Conservation (phyloP, 2,797 vertebrate species). For the Neosilurus hyrtlii region DNA sequence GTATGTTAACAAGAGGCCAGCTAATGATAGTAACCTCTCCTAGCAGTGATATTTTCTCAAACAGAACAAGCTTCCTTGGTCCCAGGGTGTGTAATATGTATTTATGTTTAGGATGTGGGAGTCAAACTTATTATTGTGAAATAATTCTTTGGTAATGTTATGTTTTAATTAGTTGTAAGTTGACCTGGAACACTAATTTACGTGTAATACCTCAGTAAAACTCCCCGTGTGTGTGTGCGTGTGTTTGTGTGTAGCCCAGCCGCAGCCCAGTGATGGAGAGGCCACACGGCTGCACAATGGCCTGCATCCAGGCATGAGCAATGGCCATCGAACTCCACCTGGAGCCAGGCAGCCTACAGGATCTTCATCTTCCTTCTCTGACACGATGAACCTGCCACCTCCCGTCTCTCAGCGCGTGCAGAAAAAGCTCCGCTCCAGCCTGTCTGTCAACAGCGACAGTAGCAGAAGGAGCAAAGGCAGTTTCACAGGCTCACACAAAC, state of each 20-base stretch:
- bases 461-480: conserved; percentile 89
- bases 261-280: conserved; percentile 74
- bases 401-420: conserved; percentile 93
- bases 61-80: neutral
- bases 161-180: neutral
- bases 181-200: neutral
- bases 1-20: neutral
- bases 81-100: neutral
- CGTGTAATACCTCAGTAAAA: neutral
- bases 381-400: conserved; percentile 77
- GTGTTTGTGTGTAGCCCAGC: conserved; percentile 78
- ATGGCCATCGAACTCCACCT: conserved; percentile 75
- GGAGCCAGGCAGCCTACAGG: conserved; percentile 66
- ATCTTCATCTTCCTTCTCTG: conserved; percentile 62
- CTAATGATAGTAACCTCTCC: neutral
- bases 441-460: conserved; percentile 89
- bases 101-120: neutral
- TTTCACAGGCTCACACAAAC: conserved; percentile 84
- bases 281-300: conserved; percentile 72
- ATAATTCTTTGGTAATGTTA: neutral
- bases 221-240: neutral
- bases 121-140: neutral
- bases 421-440: conserved; percentile 89
- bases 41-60: neutral
- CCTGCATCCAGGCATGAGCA: conserved; percentile 69